Conservation (phyloP, 2,797 vertebrate species). For the Esox lucius region DNA sequence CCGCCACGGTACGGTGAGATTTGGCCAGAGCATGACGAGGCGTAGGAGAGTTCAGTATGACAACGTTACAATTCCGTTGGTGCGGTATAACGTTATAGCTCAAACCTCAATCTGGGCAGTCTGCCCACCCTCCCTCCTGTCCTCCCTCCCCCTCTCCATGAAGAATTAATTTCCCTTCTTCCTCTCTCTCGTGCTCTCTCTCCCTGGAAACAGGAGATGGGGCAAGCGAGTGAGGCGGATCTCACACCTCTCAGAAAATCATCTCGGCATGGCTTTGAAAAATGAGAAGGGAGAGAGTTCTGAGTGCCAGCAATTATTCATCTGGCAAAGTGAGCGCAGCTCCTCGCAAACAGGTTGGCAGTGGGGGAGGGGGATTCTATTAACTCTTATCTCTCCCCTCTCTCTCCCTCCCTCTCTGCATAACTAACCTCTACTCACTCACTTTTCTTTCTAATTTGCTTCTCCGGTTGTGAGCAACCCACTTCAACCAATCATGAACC, state of each 20-base stretch:
- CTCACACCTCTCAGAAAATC: slow-evolving; percentile 24
- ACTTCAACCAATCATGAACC: neutral
- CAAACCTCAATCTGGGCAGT: slow-evolving; percentile 4
- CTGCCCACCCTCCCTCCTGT: neutral
- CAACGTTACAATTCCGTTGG: neutral
- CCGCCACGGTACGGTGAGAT: neutral
- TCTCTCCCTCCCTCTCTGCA: slow-evolving; percentile 3
- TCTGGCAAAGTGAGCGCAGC: slow-evolving; percentile 27
- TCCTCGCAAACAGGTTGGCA: slow-evolving; percentile 32
- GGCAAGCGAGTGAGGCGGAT: slow-evolving; percentile 21
- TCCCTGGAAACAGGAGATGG: slow-evolving; percentile 24
- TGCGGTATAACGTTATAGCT: neutral
- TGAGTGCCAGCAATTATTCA: slow-evolving; percentile 43
- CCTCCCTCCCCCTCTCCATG: neutral
- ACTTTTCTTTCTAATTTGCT: neutral
- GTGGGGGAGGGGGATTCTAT: slow-evolving; percentile 17
- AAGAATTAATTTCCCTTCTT: slow-evolving; percentile 14
- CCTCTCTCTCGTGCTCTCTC: slow-evolving; percentile 10
- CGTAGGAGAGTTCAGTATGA: neutral
- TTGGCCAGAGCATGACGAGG: neutral
- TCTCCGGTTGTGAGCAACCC: neutral
- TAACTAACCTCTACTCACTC: slow-evolving; percentile 8
- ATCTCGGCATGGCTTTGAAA: slow-evolving; percentile 21
- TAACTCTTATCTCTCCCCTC: slow-evolving; percentile 18
- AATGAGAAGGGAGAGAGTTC: slow-evolving; percentile 18